Conservation (phyloP, 2,113 vertebrate species). For the Astatotilapia flaviijosephi region DNA sequence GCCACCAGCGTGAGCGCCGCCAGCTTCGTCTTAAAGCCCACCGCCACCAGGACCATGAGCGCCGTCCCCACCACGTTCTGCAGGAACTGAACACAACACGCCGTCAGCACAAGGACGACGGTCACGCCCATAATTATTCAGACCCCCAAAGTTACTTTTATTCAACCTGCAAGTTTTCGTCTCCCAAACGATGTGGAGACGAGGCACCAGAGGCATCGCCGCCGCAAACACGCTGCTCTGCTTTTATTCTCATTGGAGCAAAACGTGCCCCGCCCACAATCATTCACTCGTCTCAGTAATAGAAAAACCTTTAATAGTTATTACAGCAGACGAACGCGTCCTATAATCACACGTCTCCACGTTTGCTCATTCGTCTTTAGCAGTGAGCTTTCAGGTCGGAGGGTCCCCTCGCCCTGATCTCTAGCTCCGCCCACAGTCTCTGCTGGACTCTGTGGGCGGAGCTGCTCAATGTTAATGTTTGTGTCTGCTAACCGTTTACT, state of each 20-base stretch:
- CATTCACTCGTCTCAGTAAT: neutral
- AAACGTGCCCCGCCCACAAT: neutral
- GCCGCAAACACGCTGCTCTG: neutral
- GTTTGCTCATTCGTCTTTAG: neutral
- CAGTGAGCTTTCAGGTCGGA: neutral
- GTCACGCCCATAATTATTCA: neutral
- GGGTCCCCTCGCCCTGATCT: neutral
- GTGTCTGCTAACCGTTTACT: neutral
- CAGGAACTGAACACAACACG: conserved; percentile 69
- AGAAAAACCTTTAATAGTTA: neutral
- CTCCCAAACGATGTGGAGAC: neutral
- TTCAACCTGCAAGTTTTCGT: neutral
- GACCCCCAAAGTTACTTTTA: neutral
- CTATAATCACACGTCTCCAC: neutral
- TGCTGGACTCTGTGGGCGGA: neutral
- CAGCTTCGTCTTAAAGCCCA: conserved; percentile 92
- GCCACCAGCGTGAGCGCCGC: conserved; percentile 88
- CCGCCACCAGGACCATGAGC: conserved; percentile 87
- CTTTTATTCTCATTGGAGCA: neutral
- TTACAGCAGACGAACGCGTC: neutral
- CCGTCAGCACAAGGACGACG: fast-evolving
- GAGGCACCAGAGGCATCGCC: neutral
- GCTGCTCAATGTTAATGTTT: neutral
- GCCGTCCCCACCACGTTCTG: conserved; percentile 91
- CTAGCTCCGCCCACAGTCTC: neutral